A percentile compares a stretch with the other conserved stretches of the same genome.
Evolutionary conservation across 1,140 invertebrate species (phyloP).

Genomic region (Zeugodacus cucurbitae): DNA sequence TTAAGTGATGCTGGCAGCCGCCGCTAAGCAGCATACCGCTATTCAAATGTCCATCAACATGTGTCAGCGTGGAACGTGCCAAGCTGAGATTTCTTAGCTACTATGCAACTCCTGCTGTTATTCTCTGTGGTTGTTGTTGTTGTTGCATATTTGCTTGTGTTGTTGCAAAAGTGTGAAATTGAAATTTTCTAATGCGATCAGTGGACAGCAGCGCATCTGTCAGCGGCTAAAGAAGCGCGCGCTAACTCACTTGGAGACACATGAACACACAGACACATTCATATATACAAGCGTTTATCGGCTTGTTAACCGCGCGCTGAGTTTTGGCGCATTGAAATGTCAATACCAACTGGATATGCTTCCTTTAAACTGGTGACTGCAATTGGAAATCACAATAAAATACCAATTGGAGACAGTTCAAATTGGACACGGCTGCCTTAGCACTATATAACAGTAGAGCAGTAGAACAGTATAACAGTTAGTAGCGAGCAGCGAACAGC

Average conservation of each 20-base stretch:
- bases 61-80: conserved; percentile 8
- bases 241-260: background rate
- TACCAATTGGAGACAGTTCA: background rate
- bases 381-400: conserved; percentile 32
- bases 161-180: conserved; percentile 29
- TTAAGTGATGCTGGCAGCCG: conserved; percentile 32
- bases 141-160: background rate
- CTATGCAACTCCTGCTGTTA: background rate
- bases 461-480: background rate
- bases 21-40: conserved; percentile 9
- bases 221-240: background rate
- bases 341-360: background rate
- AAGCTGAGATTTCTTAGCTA: background rate
- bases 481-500: background rate
- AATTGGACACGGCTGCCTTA: background rate
- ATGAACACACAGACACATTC: background rate
- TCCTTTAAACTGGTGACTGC: background rate
- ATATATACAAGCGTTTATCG: background rate
- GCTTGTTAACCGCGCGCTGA: background rate
- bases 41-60: conserved; percentile 34
- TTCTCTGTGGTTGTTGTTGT: background rate
- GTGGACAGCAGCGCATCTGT: background rate
- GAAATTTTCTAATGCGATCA: conserved; percentile 31
- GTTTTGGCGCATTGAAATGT: conserved; percentile 18
- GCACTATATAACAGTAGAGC: too few relatives aligned